Percentiles rank a stretch among this genome's conserved stretches.
Conservation (phyloP, 2,797 vertebrate species). For the Glyptemys insculpta region DNA sequence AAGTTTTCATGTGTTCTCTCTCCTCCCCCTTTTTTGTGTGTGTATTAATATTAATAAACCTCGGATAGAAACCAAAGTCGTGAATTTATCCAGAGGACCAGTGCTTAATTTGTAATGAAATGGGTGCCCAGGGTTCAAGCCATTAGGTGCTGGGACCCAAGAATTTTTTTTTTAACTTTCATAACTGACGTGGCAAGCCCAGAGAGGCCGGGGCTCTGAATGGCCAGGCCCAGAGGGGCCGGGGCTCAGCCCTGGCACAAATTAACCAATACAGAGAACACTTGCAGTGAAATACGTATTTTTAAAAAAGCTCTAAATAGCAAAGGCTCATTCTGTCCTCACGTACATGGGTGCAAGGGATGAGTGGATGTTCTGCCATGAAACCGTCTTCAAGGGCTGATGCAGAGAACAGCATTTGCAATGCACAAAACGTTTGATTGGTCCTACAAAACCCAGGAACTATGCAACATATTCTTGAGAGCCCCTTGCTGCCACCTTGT, state of each 20-base stretch:
- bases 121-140: too few relatives aligned
- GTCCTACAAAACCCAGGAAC: not conserved
- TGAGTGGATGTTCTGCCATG: not conserved
- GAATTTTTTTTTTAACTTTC: too few relatives aligned
- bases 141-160: too few relatives aligned
- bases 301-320: not conserved
- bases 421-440: not conserved
- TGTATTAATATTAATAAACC: not conserved
- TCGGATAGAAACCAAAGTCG: not conserved
- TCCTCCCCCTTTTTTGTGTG: accelerated
- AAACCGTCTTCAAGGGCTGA: not conserved
- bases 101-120: too few relatives aligned
- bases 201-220: accelerated
- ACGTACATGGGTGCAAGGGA: not conserved
- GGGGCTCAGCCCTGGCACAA: too few relatives aligned
- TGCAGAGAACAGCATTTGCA: not conserved
- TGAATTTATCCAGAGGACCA: not conserved
- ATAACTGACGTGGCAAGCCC: too few relatives aligned
- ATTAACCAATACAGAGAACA: too few relatives aligned
- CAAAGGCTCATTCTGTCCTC: not conserved
- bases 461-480: not conserved
- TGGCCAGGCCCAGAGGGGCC: too few relatives aligned
- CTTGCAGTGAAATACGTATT: too few relatives aligned
- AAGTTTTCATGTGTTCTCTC: not conserved
- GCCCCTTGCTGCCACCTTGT: not conserved